These are phyloP conservation scores for Ammodytes marinus DNA, from an alignment of 2,113 vertebrate species.

Conservation along the genomic window DNA sequence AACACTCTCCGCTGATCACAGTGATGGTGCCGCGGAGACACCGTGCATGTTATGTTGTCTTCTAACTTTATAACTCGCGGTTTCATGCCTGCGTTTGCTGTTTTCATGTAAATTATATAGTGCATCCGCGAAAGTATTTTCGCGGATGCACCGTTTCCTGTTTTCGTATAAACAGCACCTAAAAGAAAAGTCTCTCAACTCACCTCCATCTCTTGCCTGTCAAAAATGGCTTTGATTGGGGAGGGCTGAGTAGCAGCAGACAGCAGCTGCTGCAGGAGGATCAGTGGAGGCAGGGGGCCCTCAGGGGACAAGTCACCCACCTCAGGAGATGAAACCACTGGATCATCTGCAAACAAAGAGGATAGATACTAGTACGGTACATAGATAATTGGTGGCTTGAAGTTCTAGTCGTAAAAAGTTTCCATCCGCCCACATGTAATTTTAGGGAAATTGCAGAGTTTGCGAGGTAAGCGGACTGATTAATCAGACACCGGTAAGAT, in stretches of 20 bases:
- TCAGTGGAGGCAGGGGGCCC: constrained; percentile 94
- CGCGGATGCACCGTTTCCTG: too few relatives aligned
- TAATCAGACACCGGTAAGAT: not conserved
- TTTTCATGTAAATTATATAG: too few relatives aligned
- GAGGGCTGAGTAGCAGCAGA: constrained; percentile 96
- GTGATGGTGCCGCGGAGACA: too few relatives aligned
- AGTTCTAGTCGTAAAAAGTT: not conserved
- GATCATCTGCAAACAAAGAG: constrained; percentile 88
- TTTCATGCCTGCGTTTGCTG: too few relatives aligned
- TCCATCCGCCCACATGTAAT: not conserved
- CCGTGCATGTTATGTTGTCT: too few relatives aligned
- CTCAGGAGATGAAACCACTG: constrained; percentile 89
- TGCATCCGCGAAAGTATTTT: too few relatives aligned
- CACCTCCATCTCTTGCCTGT: constrained; percentile 97
- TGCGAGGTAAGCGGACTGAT: not conserved
- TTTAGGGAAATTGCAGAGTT: not conserved
- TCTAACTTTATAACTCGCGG: too few relatives aligned
- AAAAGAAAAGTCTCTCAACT: not conserved
- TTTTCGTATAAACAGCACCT: too few relatives aligned
- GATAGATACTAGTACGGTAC: not conserved
- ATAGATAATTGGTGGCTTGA: not conserved
- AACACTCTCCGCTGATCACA: too few relatives aligned
- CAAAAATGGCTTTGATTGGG: constrained; percentile 97
- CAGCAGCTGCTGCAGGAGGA: constrained; percentile 95
- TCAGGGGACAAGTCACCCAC: constrained; percentile 96